These are phyloP conservation scores for Fragum whitleyi DNA, from an alignment of 2,888 invertebrate genomes.

Conservation along the genomic window DNA sequence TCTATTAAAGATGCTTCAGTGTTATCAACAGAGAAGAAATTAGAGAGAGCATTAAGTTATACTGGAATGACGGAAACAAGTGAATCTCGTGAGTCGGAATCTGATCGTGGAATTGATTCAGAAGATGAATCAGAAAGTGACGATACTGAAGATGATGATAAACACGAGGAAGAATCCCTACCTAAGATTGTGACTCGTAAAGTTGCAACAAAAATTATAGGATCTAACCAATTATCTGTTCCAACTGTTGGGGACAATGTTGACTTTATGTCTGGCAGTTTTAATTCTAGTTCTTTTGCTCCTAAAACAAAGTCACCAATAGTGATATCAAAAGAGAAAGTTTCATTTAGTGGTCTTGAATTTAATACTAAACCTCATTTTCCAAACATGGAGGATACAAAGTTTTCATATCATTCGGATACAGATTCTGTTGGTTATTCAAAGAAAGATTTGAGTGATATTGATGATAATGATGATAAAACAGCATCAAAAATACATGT, in stretches of 20 bases:
- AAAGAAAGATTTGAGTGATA: conserved; percentile 49
- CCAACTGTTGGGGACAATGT: conserved; percentile 34
- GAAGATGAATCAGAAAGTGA: conserved; percentile 50
- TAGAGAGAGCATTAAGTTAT: conserved; percentile 52
- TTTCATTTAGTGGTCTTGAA: conserved; percentile 2
- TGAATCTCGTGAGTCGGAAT: conserved; percentile 40
- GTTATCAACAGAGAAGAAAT: conserved; percentile 54
- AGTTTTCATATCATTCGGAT: conserved; percentile 63
- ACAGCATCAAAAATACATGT: conserved; percentile 28
- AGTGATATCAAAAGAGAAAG: conserved; percentile 67
- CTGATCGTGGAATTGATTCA: conserved; percentile 53
- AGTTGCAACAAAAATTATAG: conserved; percentile 70
- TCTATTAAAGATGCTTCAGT: conserved; percentile 47
- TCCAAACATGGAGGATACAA: conserved; percentile 36
- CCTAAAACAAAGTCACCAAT: conserved; percentile 66
- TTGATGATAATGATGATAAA: conserved; percentile 41
- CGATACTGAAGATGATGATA: conserved; percentile 39
- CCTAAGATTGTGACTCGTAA: conserved; percentile 69
- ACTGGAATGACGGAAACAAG: conserved; percentile 53
- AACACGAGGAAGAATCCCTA: conserved; percentile 59
- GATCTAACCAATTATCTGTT: conserved; percentile 39
- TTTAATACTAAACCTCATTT: conserved; percentile 9
- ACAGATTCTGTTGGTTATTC: conserved; percentile 63
- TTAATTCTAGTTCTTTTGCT: conserved; percentile 63
- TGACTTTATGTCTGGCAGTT: conserved; percentile 45